Percentiles rank a stretch among this genome's conserved stretches.
Conservation (phyloP, 2,797 vertebrate species). For the Podarcis lilfordi region DNA sequence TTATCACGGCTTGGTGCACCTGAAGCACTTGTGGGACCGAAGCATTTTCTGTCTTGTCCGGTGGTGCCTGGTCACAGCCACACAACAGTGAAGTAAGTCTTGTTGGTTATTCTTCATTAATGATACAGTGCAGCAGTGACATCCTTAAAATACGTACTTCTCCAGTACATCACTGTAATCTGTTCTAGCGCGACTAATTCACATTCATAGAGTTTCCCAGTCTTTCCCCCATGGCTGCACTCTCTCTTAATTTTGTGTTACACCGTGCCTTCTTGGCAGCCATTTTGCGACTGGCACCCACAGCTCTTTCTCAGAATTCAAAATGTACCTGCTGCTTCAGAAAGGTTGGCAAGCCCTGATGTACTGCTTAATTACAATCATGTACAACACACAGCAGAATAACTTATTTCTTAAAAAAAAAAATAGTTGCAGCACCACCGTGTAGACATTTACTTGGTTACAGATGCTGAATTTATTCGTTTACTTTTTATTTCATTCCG, state of each 20-base stretch:
- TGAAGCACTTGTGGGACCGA: slow-evolving; percentile 90
- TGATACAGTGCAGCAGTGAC: not conserved
- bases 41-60: slow-evolving; percentile 92
- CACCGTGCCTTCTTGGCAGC: too few relatives aligned
- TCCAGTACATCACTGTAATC: not conserved
- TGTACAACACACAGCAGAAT: too few relatives aligned
- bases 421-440: not conserved
- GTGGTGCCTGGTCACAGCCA: slow-evolving; percentile 83
- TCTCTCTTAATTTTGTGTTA: too few relatives aligned
- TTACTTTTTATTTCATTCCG: not conserved
- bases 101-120: slow-evolving; percentile 18
- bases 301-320: too few relatives aligned
- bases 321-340: too few relatives aligned
- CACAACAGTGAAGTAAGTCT: slow-evolving; percentile 85
- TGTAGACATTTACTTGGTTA: not conserved
- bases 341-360: too few relatives aligned
- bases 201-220: not conserved
- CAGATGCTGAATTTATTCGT: not conserved
- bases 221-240: not conserved
- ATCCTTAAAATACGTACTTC: not conserved
- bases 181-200: slow-evolving; percentile 9
- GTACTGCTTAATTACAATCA: too few relatives aligned
- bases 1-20: slow-evolving; percentile 89
- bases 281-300: too few relatives aligned
- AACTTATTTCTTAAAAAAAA: not conserved